Conservation (phyloP, 2,888 invertebrate genomes). For the Diarsia brunnea region DNA sequence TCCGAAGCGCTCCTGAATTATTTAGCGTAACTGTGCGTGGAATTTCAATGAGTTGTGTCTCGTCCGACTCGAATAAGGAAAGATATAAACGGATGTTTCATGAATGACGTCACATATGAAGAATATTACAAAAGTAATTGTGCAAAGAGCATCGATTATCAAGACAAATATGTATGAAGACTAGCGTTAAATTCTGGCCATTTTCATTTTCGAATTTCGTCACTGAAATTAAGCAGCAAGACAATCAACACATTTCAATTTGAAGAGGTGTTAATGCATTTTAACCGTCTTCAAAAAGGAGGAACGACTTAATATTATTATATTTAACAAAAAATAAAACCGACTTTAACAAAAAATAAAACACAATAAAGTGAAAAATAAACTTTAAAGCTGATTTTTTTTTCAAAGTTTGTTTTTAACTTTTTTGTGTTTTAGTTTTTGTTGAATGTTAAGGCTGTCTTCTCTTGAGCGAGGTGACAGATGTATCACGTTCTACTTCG, state of each 20-base stretch:
- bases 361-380: too few species aligned
- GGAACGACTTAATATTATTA: too few species aligned
- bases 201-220: background rate
- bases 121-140: background rate
- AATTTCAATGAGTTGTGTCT: slow-evolving; percentile 72
- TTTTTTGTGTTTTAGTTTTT: too few species aligned
- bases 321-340: too few species aligned
- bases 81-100: slow-evolving; percentile 41
- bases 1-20: slow-evolving; percentile 69
- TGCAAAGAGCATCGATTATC: background rate
- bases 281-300: too few species aligned
- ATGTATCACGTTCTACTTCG: background rate
- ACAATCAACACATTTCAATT: background rate
- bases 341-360: too few species aligned
- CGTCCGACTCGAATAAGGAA: slow-evolving; percentile 28
- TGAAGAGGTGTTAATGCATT: background rate
- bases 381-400: too few species aligned
- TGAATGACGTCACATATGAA: slow-evolving; percentile 29
- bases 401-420: too few species aligned
- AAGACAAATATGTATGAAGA: background rate
- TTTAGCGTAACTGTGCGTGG: slow-evolving; percentile 75
- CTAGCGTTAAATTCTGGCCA: background rate
- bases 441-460: background rate
- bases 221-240: too few species aligned
- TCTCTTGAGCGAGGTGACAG: background rate